These are phyloP conservation scores for Fulica atra DNA, from an alignment of 2,113 vertebrate species.

Conservation along the genomic window DNA sequence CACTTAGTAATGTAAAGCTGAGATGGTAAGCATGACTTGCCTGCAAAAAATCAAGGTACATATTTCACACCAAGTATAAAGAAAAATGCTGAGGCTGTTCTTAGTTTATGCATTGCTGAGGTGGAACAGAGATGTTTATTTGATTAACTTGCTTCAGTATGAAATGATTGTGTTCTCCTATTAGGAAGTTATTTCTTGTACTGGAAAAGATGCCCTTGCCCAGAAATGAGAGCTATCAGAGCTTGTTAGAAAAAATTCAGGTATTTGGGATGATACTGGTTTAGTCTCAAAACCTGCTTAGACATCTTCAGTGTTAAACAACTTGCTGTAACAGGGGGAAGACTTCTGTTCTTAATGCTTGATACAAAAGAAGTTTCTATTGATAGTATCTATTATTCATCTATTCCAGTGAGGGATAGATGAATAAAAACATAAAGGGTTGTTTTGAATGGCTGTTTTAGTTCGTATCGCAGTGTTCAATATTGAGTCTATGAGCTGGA, in stretches of 20 bases:
- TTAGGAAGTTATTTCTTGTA: background rate
- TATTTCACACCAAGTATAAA: background rate
- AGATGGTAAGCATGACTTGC: background rate
- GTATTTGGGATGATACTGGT: background rate
- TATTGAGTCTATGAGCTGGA: background rate
- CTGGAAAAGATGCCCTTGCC: background rate
- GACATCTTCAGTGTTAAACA: background rate
- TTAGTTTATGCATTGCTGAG: background rate
- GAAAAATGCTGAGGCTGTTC: background rate
- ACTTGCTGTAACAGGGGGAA: background rate
- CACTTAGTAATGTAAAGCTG: conserved; percentile 38
- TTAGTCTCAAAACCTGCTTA: background rate
- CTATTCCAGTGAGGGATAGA: background rate
- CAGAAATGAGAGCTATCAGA: background rate
- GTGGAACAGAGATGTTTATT: background rate
- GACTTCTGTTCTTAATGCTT: background rate
- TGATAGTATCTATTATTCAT: too few species aligned
- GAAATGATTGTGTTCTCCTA: background rate
- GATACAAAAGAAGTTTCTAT: background rate
- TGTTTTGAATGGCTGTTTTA: background rate
- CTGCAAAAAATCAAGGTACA: background rate
- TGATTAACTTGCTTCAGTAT: background rate
- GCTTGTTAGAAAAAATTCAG: background rate
- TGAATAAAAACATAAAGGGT: background rate
- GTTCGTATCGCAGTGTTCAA: background rate